phyloP scores from a whole-genome alignment of 2,113 vertebrate species.

The Albula goreensis region DNA sequence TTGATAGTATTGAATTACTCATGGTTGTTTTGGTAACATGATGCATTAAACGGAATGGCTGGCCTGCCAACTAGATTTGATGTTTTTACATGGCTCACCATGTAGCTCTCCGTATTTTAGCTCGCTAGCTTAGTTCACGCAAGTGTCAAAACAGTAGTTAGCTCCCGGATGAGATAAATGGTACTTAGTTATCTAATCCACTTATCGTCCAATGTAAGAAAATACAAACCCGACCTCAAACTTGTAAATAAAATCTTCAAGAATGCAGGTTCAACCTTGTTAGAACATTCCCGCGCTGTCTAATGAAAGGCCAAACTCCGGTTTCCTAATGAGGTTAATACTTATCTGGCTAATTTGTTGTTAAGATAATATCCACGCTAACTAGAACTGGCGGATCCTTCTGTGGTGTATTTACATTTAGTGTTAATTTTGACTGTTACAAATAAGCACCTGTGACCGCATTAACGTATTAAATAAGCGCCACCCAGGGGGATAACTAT shows the following conservation, averaged over 20 bases:
- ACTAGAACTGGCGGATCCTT: neutral
- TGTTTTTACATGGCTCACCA: neutral
- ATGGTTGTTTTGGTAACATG: neutral
- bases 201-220: neutral
- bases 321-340: neutral
- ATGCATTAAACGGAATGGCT: neutral
- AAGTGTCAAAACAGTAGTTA: neutral
- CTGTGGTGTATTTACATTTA: neutral
- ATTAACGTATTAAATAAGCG: neutral
- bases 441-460: neutral
- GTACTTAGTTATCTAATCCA: neutral
- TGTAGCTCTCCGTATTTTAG: neutral
- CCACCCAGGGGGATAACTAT: neutral
- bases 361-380: neutral
- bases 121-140: neutral
- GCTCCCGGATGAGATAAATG: neutral
- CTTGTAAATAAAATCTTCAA: neutral
- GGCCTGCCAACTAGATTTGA: neutral
- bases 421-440: neutral
- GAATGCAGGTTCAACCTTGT: too few species aligned
- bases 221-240: neutral
- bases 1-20: neutral
- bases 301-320: neutral
- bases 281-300: neutral
- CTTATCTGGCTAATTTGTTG: neutral